Conservation (phyloP, 2,113 vertebrate genomes). For the Amblyopsis rosae region DNA sequence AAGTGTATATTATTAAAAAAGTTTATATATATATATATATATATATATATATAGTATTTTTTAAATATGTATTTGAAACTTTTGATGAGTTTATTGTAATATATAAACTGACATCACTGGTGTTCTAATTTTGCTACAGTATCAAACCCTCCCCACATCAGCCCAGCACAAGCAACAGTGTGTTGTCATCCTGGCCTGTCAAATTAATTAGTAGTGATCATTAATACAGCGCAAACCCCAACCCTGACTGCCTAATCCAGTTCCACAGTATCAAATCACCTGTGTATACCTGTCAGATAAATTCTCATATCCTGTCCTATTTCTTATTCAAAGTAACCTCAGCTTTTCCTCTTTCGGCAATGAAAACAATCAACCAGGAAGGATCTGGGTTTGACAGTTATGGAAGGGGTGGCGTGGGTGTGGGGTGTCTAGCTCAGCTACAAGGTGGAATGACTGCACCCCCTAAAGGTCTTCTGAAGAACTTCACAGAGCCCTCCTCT, state of each 20-base stretch:
- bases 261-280: constrained; percentile 70
- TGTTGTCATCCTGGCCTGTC: constrained; percentile 60
- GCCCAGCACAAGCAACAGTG: constrained; percentile 24
- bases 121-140: constrained; percentile 43
- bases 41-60: no score
- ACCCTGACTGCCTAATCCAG: constrained; percentile 62
- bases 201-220: constrained; percentile 73
- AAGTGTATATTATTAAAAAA: no score
- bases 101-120: not conserved
- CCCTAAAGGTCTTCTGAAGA: constrained; percentile 80
- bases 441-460: constrained; percentile 90
- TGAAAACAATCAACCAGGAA: constrained; percentile 74
- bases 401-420: constrained; percentile 7
- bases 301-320: constrained; percentile 71
- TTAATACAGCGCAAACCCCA: constrained; percentile 61
- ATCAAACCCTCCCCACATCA: constrained; percentile 41
- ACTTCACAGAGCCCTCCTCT: constrained; percentile 52
- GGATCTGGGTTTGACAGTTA: constrained; percentile 69
- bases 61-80: no score
- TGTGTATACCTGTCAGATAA: constrained; percentile 73
- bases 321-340: constrained; percentile 70
- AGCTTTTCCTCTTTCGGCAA: constrained; percentile 63
- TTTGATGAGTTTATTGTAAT: constrained; percentile 22
- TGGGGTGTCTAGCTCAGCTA: constrained; percentile 27
- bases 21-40: no score